Evolutionary conservation across 2,113 vertebrate genomes (phyloP), one percentile per base, ranked within the genome.

Genomic region (Galemys pyrenaicus): DNA sequence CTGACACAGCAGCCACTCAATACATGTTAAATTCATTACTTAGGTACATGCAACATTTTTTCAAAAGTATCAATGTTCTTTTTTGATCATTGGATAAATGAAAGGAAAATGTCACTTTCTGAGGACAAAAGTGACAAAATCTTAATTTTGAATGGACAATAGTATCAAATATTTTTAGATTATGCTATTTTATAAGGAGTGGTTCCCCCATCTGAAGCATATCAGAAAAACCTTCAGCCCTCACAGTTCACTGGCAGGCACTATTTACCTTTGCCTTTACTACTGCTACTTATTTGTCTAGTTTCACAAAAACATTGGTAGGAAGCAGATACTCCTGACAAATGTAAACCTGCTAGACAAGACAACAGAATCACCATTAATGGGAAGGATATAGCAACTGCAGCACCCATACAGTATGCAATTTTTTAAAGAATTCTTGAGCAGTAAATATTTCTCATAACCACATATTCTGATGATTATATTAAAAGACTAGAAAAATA

Each of bases 381-480:
- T 35, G 30, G 28, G 41, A 89, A 92, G 71, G 39, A 35, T 87
- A 49, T 65, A 67, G 32, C 87, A 56, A 81, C 35, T 64, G 1
- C 70, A 77, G 22, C 22, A 74, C 41, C 12, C 49, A 65, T 58
- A 64, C 26, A 49, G 5, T 7, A 83, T 79, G 12, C 22, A 74
- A 46, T 84, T 79, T 85, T 94, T 51, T 74, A 87, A 96, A 71
- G n/a, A 83, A 88, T 84, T 91, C 10, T 89, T 94, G 62, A 68
- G 12, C 70, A 82, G 49, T 62, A 71, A 75, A 67, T 56, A 87
- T 71, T 65, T n/a, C 12, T 3, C 20, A 81, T 87, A 82, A 82
- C 89, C 2, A 71, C 12, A 70, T 73, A 26, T 13, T 87, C 56
- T 44, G 22, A 20, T 26, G 15, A 49, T 87, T 77, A 22, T 49